Base-by-base conservation (phyloP, 2,797 vertebrate genomes). In the Steatocranus sp. region DNA sequence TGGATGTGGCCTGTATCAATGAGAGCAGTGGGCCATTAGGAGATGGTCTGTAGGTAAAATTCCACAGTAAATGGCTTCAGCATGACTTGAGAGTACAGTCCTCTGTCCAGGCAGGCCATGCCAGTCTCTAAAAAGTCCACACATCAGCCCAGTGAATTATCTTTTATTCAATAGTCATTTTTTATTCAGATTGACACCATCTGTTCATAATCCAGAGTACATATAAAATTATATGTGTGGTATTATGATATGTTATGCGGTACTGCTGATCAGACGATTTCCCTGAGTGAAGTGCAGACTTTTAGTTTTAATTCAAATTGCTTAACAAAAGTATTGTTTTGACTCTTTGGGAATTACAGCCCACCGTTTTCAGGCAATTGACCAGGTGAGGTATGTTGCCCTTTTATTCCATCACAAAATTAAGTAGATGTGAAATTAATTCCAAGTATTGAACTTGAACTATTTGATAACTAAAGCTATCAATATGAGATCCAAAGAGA, bases 1-100 rank as follows among this genome's bases (percentile, higher is more conserved):
- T 84, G 83, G 89, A 93, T 85, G 89, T 79, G 85, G 43, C 30
- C 77, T 18, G 58, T 75, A 88, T 87, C 86, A 27, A 36, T 61
- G 88, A 86, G 75, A 63, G 80, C 14, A 20, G n/a, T 51, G 78
- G 5, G 3, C 70, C 86, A 76, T 27, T 76, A 70, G 61, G 75
- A 86, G 81, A 58, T 63, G 79, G 73, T 78, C 75, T 76, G 32
- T 27, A 4, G 43, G 77, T 87, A 23, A 83, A 80, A 92, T 93
- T 86, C 81, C 81, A 86, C 20, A 27, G 66, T 74, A 10, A 86
- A 70, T 76, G 12, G 58, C 8, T 79, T 78, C 11, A 61, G 50
- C 18, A 2, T 56, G 58, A 54, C 12, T 5, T 38, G 23, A 1
- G 1, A 46, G 7, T 27, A 41, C 23, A 27, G 75, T 43, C 4